Base-by-base conservation (phyloP, 2,797 vertebrate species). In the Notoglanidium macrostoma region DNA sequence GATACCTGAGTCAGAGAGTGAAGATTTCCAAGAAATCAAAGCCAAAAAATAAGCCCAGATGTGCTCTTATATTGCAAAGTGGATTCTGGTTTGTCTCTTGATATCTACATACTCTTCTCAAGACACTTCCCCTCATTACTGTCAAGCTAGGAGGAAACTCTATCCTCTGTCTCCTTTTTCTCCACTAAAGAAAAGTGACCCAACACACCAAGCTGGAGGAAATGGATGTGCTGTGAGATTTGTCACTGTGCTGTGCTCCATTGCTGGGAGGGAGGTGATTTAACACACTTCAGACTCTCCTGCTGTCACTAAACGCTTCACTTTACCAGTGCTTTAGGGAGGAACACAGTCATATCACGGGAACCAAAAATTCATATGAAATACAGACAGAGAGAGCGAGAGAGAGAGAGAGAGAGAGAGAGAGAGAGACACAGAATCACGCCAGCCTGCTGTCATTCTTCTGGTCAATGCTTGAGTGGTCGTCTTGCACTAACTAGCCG, bases 201-300 rank as follows among this genome's bases (percentile, higher is more conserved):
- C 65, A 44, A 32, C 81, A 46, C 73, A 23, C 23, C 61, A 35
- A 59, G 72, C 73, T 65, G 51, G 72, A 87, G 86, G 86, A 87
- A 87, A 87, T 68, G 26, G 81, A 87, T 84, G 73, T 65, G 70
- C 49, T 46, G 86, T 17, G 59, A 87, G 81, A 84, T 88, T 73
- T 54, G 57, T 57, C 49, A 85, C 59, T 10, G 55, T 26, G 72
- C 72, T 19, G 72, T n/a, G 83, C 55, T 46, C 61, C 26, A 1
- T 74, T 8, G 81, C 72, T 85, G 54, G 57, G 61, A 85, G 78
- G 51, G 35, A 84, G 46, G 46, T 86, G 82, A 87, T 63, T 87
- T 84, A 87, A 81, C 67, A 61, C 73, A 74, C 68, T 54, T 46
- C 73, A 73, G 57, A 87, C 67, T 84, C 63, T 63, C 81, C 70